Base-by-base conservation (phyloP, 1,140 invertebrate genomes). In the Sitodiplosis mosellana region DNA sequence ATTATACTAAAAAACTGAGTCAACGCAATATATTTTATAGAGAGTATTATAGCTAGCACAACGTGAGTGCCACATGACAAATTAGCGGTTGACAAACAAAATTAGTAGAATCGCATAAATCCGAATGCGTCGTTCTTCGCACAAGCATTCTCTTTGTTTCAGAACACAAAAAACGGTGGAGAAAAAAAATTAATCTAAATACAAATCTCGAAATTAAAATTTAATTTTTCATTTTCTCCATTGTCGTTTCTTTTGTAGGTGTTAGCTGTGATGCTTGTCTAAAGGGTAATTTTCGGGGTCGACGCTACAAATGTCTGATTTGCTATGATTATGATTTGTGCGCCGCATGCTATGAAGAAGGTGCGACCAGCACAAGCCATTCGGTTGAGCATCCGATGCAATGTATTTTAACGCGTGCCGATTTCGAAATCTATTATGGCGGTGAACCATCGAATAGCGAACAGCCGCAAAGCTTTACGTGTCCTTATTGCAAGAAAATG, bases 311-410 rank as follows among this genome's bases (percentile, higher is more conserved):
- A 78, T 98, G 94, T 76, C 77, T 98, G 64, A 83, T 96, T 57
- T 98, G 94, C 70, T 96, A 92, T 68, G 93, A 98, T 74, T 98
- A 96, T 75, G 94, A 98, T 74, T 76, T 97, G 56, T 98, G 94
- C 75, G 85, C 89, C 58, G 81, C 79, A 57, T 98, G 93, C 69
- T 96, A 91, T 69, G 92, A 97, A 66, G 80, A 81, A 59, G 89
- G 91, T 59, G 88, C 87, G 43, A 90, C 85, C 48, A 91, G 87
- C 54, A 87, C 89, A 48, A 77, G 89, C 55, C 93, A 97, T 68
- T 83, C 85, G 52, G 81, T 85, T 56, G 88, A 95, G 69, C 93
- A 97, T 74, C 87, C 93, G 50, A 92, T 98, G 84, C 93, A 98
- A 73, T 97, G 92, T 66, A 96, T 98, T 59, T 77, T 98, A 55